These are phyloP conservation scores for Drosophila lacicola DNA, from an alignment of 2,888 invertebrate genomes.

Conservation along the genomic window DNA sequence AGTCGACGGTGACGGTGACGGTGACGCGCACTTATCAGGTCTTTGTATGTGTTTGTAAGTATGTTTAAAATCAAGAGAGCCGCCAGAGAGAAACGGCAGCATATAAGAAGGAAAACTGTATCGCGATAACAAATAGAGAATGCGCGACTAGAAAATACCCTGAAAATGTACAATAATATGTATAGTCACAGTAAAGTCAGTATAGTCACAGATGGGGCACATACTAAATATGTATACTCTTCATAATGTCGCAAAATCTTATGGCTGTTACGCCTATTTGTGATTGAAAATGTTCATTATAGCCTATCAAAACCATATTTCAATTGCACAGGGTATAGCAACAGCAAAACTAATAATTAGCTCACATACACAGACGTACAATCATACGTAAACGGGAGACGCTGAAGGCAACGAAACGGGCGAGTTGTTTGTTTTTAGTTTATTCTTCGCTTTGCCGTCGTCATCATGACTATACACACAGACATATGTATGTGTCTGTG, in stretches of 20 bases:
- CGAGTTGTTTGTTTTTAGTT: constrained; percentile 59
- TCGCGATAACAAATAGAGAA: constrained; percentile 6
- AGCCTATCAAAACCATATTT: not conserved
- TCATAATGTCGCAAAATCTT: too few species aligned
- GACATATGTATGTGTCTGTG: not conserved
- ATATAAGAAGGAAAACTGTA: constrained; percentile 16
- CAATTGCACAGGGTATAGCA: not conserved
- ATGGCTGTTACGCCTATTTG: not conserved
- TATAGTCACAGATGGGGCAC: too few species aligned
- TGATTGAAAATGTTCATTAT: not conserved
- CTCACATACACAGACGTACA: constrained; percentile 1
- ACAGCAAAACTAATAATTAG: constrained; percentile 1
- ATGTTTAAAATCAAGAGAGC: not conserved
- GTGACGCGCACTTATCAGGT: constrained; percentile 39
- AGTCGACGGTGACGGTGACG: constrained; percentile 11
- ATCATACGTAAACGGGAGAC: constrained; percentile 6
- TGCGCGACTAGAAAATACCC: constrained; percentile 6
- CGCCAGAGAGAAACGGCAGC: constrained; percentile 6
- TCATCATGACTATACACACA: constrained; percentile 43
- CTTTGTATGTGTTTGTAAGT: constrained; percentile 13
- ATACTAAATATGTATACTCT: too few species aligned
- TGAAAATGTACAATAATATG: not conserved
- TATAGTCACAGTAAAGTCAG: too few species aligned
- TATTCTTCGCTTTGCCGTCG: constrained; percentile 33
- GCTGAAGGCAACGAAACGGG: not conserved